These are phyloP conservation scores for Marmota monax DNA, from an alignment of 2,113 vertebrate genomes.

Conservation along the genomic window DNA sequence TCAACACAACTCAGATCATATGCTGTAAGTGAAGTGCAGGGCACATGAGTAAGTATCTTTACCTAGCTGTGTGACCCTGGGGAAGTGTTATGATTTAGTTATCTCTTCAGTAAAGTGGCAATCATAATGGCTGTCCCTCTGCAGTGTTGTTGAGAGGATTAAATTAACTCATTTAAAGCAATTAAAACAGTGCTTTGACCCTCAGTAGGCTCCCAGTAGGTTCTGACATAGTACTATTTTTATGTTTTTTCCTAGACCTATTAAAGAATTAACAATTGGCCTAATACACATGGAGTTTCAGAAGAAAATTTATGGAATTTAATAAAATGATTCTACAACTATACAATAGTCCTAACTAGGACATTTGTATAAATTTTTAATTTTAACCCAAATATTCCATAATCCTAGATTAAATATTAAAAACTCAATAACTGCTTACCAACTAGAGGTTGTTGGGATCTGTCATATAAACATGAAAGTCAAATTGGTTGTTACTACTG, in stretches of 20 bases:
- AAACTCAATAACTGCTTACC: background rate
- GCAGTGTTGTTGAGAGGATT: background rate
- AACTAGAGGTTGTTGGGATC: background rate
- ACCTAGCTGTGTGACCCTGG: background rate
- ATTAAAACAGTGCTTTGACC: background rate
- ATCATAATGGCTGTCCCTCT: background rate
- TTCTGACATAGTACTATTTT: constrained; percentile 22
- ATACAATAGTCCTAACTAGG: constrained; percentile 22
- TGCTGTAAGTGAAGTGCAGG: background rate
- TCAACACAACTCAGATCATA: background rate
- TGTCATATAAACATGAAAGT: background rate
- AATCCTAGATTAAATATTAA: constrained; percentile 69
- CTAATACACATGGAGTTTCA: background rate
- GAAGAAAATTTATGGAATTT: constrained; percentile 63
- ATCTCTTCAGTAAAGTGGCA: background rate
- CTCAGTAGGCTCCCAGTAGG: background rate
- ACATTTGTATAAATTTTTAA: constrained; percentile 40
- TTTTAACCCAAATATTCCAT: constrained; percentile 58
- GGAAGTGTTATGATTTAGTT: background rate
- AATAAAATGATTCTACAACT: constrained; percentile 57
- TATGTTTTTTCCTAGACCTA: background rate
- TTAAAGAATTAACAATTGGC: constrained; percentile 24
- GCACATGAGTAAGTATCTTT: background rate
- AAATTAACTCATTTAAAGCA: background rate
- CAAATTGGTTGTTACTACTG: background rate